Evolutionary conservation across 1,140 invertebrate genomes (phyloP).

Genomic region (Lordiphosa clarofinis): DNA sequence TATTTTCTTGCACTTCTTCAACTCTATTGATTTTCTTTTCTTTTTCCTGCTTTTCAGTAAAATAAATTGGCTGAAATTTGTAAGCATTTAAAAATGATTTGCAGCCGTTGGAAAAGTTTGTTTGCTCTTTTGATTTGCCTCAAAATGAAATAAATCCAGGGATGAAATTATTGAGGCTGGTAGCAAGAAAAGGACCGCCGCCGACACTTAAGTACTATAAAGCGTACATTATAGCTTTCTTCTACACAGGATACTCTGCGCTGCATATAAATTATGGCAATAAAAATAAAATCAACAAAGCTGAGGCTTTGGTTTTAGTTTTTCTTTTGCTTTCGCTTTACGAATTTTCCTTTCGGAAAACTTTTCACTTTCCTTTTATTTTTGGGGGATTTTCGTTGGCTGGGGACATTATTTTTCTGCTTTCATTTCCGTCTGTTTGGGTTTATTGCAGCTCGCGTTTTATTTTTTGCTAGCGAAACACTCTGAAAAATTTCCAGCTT

Average conservation of each 20-base stretch:
- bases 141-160: constrained; percentile 20
- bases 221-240: constrained; percentile 28
- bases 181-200: not conserved
- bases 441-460: constrained; percentile 64
- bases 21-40: constrained; percentile 56
- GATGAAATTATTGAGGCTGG: constrained; percentile 4
- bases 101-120: constrained; percentile 19
- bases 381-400: constrained; percentile 1
- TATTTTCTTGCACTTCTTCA: constrained; percentile 40
- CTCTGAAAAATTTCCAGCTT: constrained; percentile 36
- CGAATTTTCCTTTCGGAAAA: constrained; percentile 18
- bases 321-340: constrained; percentile 20
- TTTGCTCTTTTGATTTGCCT: constrained; percentile 33
- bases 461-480: constrained; percentile 11
- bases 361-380: constrained; percentile 60
- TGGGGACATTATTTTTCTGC: constrained; percentile 70
- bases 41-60: constrained; percentile 35
- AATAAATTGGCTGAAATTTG: constrained; percentile 72
- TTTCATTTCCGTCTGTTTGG: constrained; percentile 70
- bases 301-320: constrained; percentile 34
- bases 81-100: constrained; percentile 77
- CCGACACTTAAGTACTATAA: constrained; percentile 46
- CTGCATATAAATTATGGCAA: constrained; percentile 69
- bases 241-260: constrained; percentile 2
- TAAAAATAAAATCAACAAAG: constrained; percentile 69